Percentiles rank a stretch among this genome's conserved stretches.
These are phyloP conservation scores for Hemithea aestivaria DNA, from an alignment of 2,888 invertebrate genomes.

Conservation along the genomic window DNA sequence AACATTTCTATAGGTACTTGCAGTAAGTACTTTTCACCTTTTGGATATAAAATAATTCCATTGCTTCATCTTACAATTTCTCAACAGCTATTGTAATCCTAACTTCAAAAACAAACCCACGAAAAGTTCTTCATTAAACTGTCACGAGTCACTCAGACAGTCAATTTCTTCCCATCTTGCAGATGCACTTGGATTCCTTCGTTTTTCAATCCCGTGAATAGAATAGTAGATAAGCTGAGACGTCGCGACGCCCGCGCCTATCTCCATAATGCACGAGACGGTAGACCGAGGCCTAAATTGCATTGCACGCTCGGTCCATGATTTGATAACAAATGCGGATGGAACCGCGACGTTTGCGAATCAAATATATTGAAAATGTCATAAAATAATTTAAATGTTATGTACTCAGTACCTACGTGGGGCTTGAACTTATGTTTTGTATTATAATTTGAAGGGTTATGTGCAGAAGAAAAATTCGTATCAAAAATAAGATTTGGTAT, in stretches of 20 bases:
- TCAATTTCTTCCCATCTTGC: neutral
- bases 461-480: too few species aligned
- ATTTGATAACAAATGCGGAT: slow-evolving; percentile 37
- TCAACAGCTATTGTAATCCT: neutral
- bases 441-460: too few species aligned
- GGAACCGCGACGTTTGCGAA: slow-evolving; percentile 8
- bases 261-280: slow-evolving; percentile 66
- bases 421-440: too few species aligned
- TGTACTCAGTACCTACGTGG: too few species aligned
- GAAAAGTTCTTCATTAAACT: neutral
- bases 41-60: too few species aligned
- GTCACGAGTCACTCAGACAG: slow-evolving; percentile 37
- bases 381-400: neutral
- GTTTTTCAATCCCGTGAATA: slow-evolving; percentile 33
- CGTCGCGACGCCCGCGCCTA: slow-evolving; percentile 45
- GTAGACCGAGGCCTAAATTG: slow-evolving; percentile 46
- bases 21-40: too few species aligned
- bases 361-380: neutral
- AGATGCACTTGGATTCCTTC: neutral
- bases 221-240: slow-evolving; percentile 70
- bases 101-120: neutral
- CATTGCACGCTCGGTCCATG: slow-evolving; percentile 49
- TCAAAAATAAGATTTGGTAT: too few species aligned
- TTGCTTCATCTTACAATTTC: too few species aligned
- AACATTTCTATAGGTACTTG: slow-evolving; percentile 1